phyloP scores from a whole-genome alignment of 2,113 vertebrate species.

The Scortum barcoo region DNA sequence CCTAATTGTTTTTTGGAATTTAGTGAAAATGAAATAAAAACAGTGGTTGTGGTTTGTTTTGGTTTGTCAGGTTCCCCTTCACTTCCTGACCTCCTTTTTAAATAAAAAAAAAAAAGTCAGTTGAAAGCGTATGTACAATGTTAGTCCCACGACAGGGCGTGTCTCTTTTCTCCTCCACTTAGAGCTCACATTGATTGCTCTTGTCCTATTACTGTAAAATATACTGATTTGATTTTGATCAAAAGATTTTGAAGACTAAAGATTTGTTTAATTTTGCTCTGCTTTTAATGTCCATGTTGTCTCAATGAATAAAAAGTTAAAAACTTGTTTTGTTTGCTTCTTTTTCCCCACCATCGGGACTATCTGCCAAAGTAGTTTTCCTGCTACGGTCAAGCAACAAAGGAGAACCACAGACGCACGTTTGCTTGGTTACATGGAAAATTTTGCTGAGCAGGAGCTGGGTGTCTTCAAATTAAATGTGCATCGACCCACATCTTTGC shows the following conservation, averaged over 20 bases:
- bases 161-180: slow-evolving; percentile 68
- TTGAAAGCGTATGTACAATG: slow-evolving; percentile 80
- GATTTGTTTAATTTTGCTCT: slow-evolving; percentile 78
- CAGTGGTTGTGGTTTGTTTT: slow-evolving; percentile 80
- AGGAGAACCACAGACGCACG: background rate
- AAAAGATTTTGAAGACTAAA: slow-evolving; percentile 75
- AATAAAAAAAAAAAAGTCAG: slow-evolving; percentile 27
- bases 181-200: slow-evolving; percentile 70
- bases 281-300: slow-evolving; percentile 83
- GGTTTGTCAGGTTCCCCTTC: slow-evolving; percentile 75
- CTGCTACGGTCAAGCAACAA: background rate
- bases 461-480: too few relatives aligned
- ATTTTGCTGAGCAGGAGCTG: too few relatives aligned
- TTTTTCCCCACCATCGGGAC: background rate
- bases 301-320: slow-evolving; percentile 81
- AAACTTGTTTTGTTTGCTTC: slow-evolving; percentile 35
- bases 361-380: background rate
- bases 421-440: background rate
- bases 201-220: slow-evolving; percentile 78
- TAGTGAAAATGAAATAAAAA: slow-evolving; percentile 71
- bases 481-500: too few relatives aligned
- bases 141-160: slow-evolving; percentile 66
- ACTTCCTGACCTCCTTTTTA: slow-evolving; percentile 56
- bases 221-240: slow-evolving; percentile 75
- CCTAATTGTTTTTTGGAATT: slow-evolving; percentile 74